Conservation (phyloP, 2,113 vertebrate genomes). For the Chaetorhynchus papuensis region DNA sequence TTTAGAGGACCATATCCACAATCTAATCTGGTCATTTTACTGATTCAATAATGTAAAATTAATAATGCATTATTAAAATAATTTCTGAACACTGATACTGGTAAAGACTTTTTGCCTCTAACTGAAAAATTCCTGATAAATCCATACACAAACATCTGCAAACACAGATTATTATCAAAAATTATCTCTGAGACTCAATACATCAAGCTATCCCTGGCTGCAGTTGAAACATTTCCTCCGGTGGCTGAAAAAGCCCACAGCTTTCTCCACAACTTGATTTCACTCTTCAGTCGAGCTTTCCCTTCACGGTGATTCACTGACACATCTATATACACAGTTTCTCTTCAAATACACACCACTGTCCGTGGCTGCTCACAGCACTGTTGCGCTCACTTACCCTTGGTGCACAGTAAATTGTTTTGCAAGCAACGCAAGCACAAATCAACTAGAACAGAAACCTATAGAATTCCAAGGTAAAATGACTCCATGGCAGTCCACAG, state of each 20-base stretch:
- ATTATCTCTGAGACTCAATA: neutral
- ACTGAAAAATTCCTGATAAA: neutral
- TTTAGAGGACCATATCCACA: neutral
- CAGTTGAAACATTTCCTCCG: neutral
- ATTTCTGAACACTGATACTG: neutral
- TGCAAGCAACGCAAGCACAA: neutral
- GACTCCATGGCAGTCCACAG: neutral
- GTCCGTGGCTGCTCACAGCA: neutral
- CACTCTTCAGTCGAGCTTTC: neutral
- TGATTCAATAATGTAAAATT: neutral
- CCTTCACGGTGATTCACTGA: neutral
- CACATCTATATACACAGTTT: neutral
- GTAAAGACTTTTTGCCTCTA: neutral
- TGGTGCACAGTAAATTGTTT: neutral
- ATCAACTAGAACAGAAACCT: neutral
- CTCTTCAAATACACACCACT: neutral
- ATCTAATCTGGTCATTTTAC: neutral
- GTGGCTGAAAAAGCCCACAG: neutral
- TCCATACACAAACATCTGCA: neutral
- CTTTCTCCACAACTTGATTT: neutral
- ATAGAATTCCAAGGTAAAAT: neutral
- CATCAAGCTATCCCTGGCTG: neutral
- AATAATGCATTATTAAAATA: neutral
- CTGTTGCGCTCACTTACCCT: neutral
- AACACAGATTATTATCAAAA: neutral